Evolutionary conservation across 2,888 invertebrate species (phyloP).

Genomic region (Caenorhabditis sp.): DNA sequence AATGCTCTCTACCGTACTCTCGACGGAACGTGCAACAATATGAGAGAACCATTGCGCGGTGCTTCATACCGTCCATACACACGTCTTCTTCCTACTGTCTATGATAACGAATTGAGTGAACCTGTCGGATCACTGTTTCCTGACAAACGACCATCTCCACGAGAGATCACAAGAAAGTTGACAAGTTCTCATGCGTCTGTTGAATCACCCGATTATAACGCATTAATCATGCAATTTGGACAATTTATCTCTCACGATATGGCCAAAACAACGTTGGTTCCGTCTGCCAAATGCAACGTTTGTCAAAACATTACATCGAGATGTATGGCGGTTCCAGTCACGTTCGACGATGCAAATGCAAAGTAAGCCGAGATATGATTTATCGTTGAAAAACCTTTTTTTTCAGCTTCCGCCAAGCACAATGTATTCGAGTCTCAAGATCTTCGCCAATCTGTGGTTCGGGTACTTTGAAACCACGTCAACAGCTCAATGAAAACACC

Average conservation of each 20-base stretch:
- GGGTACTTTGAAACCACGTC: constrained; percentile 89
- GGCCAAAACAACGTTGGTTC: constrained; percentile 68
- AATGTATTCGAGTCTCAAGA: constrained; percentile 73
- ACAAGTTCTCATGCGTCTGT: constrained; percentile 65
- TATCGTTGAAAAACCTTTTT: background rate
- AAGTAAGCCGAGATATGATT: constrained; percentile 16
- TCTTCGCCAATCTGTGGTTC: constrained; percentile 96
- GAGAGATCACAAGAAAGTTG: constrained; percentile 58
- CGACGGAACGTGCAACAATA: constrained; percentile 94
- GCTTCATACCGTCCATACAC: constrained; percentile 81
- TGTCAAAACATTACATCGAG: constrained; percentile 67
- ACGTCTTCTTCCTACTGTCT: constrained; percentile 57
- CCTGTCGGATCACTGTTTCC: constrained; percentile 58
- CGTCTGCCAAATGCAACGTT: constrained; percentile 65
- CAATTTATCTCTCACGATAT: constrained; percentile 69
- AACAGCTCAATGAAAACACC: constrained; percentile 81
- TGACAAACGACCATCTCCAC: constrained; percentile 58
- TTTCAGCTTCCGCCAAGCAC: constrained; percentile 63
- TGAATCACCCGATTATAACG: constrained; percentile 63
- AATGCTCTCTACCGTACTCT: constrained; percentile 76
- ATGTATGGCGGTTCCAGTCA: constrained; percentile 68
- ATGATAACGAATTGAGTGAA: constrained; percentile 66
- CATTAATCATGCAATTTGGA: constrained; percentile 67
- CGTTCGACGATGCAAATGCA: constrained; percentile 59
- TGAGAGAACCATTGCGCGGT: constrained; percentile 87